A percentile compares a stretch with the other conserved stretches of the same genome.
Evolutionary conservation across 2,888 invertebrate genomes (phyloP).

Genomic region (Agrotis segetum): DNA sequence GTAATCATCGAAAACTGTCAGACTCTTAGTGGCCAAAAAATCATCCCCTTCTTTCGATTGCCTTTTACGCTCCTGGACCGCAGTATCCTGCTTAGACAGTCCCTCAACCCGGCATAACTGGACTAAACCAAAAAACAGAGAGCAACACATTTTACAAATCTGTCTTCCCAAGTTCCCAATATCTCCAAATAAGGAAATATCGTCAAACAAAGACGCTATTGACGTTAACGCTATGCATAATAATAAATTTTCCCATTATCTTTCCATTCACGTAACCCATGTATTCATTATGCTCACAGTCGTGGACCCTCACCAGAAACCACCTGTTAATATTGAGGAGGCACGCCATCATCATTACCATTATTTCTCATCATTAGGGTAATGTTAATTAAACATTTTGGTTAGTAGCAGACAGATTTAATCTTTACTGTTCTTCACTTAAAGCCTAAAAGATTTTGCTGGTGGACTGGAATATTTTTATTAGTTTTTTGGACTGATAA

Average conservation of each 20-base stretch:
- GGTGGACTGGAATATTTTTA: background rate
- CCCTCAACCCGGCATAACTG: no score
- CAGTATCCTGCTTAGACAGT: no score
- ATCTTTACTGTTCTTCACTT: constrained; percentile 24
- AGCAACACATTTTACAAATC: no score
- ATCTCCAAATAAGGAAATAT: constrained; percentile 15
- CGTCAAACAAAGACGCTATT: constrained; percentile 1
- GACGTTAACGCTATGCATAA: constrained; percentile 8
- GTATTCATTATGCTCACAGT: constrained; percentile 32
- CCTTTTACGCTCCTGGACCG: no score
- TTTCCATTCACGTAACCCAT: constrained; percentile 17
- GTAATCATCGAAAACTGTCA: no score
- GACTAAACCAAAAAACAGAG: no score
- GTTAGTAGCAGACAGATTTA: constrained; percentile 48
- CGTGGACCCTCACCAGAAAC: constrained; percentile 23
- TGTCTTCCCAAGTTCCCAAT: no score
- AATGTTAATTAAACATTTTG: constrained; percentile 52
- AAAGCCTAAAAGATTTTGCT: background rate
- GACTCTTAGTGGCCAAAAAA: no score
- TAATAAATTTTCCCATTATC: background rate
- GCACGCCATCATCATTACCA: constrained; percentile 35
- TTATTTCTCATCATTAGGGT: constrained; percentile 39
- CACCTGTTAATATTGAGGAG: constrained; percentile 48
- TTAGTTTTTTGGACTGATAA: background rate
- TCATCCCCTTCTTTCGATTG: no score